Conservation (phyloP, 2,797 vertebrate species). For the Lagorchestes hirsutus region DNA sequence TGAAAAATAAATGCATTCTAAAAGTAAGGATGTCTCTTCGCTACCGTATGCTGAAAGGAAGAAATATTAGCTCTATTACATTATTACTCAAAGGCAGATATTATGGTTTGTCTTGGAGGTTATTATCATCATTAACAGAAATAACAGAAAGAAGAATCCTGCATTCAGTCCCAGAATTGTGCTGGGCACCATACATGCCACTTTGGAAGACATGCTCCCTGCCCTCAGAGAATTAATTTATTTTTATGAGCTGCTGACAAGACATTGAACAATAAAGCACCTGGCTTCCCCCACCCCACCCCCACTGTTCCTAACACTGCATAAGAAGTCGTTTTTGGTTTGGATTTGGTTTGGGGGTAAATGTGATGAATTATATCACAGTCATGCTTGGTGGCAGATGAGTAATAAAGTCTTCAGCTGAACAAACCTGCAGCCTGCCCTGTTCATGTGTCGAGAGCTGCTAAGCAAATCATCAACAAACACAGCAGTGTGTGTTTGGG, state of each 20-base stretch:
- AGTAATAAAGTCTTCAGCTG: constrained; percentile 84
- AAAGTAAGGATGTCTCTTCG: constrained; percentile 36
- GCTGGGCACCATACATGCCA: background rate
- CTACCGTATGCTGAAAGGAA: constrained; percentile 49
- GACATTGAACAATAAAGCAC: constrained; percentile 53
- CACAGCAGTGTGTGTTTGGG: background rate
- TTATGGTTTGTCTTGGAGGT: background rate
- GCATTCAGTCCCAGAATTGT: background rate
- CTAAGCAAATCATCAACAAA: constrained; percentile 60
- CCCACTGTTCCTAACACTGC: constrained; percentile 40
- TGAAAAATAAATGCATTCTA: constrained; percentile 59
- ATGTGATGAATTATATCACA: constrained; percentile 83
- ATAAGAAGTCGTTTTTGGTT: constrained; percentile 73
- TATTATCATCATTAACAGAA: background rate
- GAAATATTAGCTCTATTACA: constrained; percentile 58
- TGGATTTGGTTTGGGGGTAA: constrained; percentile 81
- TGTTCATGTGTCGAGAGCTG: constrained; percentile 80
- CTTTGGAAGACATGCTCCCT: background rate
- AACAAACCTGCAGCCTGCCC: constrained; percentile 80
- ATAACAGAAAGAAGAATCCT: background rate
- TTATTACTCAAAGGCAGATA: constrained; percentile 51
- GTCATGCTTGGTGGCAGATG: constrained; percentile 78
- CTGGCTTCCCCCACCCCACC: background rate
- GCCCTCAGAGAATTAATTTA: constrained; percentile 13
- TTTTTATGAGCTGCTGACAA: constrained; percentile 16